phyloP scores from a whole-genome alignment of 2,113 vertebrate species.

The Sminthopsis crassicaudata region DNA sequence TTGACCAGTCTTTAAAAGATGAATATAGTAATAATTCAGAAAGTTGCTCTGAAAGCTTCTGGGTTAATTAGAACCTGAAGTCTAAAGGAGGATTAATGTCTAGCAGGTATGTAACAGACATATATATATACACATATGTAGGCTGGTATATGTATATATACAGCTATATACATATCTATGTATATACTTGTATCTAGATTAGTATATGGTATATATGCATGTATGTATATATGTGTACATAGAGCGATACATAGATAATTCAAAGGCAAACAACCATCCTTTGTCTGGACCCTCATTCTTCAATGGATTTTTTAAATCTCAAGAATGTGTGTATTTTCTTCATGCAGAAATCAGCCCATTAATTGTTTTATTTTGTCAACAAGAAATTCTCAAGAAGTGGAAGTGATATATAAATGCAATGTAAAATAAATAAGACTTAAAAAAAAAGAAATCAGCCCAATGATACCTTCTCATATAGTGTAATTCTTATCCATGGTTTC shows the following conservation, averaged over 20 bases:
- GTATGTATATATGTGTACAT: not conserved
- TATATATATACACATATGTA: not conserved
- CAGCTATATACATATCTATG: not conserved
- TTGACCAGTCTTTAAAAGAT: not conserved
- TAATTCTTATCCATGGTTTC: not conserved
- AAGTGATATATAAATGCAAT: no score
- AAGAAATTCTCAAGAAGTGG: no score
- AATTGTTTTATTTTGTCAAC: no score
- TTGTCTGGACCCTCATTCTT: not conserved
- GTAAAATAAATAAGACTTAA: no score
- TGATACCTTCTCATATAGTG: not conserved
- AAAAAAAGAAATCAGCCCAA: not conserved
- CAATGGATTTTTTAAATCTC: no score
- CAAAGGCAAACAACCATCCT: not conserved
- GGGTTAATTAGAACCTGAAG: not conserved
- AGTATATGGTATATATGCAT: not conserved
- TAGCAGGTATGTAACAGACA: not conserved
- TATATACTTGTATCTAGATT: not conserved
- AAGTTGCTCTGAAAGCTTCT: not conserved
- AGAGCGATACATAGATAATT: not conserved
- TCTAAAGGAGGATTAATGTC: not conserved
- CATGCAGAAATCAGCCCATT: not conserved
- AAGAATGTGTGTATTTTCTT: not conserved
- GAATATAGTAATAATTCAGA: not conserved
- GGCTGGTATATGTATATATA: not conserved